These are phyloP conservation scores for Capitulum mitella DNA, from an alignment of 2,888 invertebrate species.

Conservation along the genomic window DNA sequence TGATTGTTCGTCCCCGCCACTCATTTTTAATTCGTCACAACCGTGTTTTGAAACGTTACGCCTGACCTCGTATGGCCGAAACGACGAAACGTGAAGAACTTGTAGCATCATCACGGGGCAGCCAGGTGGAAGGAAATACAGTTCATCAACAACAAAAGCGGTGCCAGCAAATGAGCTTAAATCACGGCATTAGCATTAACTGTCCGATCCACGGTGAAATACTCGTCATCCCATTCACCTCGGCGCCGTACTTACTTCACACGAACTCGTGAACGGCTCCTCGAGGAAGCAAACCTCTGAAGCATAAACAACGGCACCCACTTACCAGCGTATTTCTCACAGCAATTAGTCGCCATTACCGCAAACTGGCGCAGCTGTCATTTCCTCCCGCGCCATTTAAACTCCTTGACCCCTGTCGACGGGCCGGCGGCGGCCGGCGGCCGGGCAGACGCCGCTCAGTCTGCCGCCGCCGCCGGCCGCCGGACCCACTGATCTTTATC, in stretches of 20 bases:
- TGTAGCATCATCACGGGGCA: too few relatives aligned
- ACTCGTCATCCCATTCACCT: too few relatives aligned
- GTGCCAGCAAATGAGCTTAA: neutral
- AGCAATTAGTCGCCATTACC: constrained; percentile 13
- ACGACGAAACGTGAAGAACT: too few relatives aligned
- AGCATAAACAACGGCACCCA: constrained; percentile 2
- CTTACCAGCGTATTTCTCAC: neutral
- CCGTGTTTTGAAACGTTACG: too few relatives aligned
- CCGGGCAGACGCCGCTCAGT: neutral
- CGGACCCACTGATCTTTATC: constrained; percentile 1
- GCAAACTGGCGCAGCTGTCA: neutral
- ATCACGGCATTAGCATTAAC: neutral
- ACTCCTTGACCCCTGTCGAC: neutral
- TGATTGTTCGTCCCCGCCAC: too few relatives aligned
- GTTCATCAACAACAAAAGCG: neutral
- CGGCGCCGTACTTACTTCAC: too few relatives aligned
- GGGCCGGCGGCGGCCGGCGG: neutral
- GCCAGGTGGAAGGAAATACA: neutral
- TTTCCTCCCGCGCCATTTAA: neutral
- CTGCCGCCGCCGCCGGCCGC: neutral
- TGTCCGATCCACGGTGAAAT: neutral
- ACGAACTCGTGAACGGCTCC: neutral
- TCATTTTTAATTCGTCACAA: too few relatives aligned
- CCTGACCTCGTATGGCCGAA: too few relatives aligned
- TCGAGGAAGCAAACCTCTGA: too few relatives aligned